Evolutionary conservation across 2,797 vertebrate genomes (phyloP).

Genomic region (Nannoperca australis): DNA sequence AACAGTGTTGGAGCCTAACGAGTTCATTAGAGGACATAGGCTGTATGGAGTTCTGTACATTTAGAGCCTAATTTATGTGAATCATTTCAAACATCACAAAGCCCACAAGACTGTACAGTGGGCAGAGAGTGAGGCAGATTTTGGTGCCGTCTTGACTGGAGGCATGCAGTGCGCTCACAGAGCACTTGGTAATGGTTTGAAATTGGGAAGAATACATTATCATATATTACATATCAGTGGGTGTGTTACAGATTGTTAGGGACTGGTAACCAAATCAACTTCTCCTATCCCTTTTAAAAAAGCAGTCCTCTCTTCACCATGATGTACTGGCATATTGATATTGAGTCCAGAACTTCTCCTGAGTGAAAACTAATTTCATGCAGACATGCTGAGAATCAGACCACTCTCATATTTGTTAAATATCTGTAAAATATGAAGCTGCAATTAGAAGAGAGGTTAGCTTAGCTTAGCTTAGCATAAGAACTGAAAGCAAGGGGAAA

Average conservation of each 20-base stretch:
- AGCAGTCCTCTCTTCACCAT: not conserved
- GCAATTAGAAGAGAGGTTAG: not conserved
- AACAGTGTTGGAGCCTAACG: constrained; percentile 29
- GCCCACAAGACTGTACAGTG: constrained; percentile 6
- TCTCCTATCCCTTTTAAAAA: not conserved
- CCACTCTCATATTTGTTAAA: not conserved
- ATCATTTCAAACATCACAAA: constrained; percentile 21
- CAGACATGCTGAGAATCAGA: not conserved
- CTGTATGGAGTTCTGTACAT: constrained; percentile 15
- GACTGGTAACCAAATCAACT: constrained; percentile 14
- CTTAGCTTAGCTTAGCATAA: not conserved
- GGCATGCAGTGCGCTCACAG: constrained; percentile 19
- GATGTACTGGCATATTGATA: constrained; percentile 10
- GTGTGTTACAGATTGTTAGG: constrained; percentile 28
- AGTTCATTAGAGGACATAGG: constrained; percentile 31
- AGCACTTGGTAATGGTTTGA: constrained; percentile 30
- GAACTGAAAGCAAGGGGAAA: not conserved
- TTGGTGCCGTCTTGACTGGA: constrained; percentile 16
- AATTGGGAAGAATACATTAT: constrained; percentile 49
- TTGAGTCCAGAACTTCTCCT: constrained; percentile 8
- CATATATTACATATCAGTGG: constrained; percentile 39
- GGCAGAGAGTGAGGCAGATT: constrained; percentile 3
- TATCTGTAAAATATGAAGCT: too few relatives aligned
- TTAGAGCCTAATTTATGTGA: constrained; percentile 17
- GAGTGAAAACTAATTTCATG: not conserved